Evolutionary conservation across 2,888 invertebrate genomes (phyloP).

Genomic region (Dysmachus trigonus): DNA sequence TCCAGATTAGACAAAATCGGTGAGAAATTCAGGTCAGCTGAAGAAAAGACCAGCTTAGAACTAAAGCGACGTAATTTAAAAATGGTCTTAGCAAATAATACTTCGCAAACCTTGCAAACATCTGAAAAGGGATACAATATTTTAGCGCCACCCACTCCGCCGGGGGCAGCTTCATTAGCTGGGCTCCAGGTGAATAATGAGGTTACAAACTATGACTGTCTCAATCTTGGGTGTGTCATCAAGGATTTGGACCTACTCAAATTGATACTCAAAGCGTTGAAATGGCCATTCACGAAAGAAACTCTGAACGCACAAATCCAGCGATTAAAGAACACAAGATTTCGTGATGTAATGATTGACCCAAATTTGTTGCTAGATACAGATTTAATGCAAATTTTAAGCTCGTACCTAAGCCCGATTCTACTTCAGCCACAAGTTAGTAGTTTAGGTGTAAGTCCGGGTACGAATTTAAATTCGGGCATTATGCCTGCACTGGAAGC

Average conservation of each 20-base stretch:
- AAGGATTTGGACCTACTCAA: slow-evolving; percentile 61
- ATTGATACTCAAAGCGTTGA: slow-evolving; percentile 62
- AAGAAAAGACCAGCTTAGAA: slow-evolving; percentile 41
- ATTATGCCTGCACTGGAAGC: slow-evolving; percentile 57
- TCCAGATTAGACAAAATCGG: background rate
- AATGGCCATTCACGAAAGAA: slow-evolving; percentile 59
- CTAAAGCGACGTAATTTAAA: slow-evolving; percentile 60
- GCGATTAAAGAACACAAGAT: slow-evolving; percentile 59
- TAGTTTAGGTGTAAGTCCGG: background rate
- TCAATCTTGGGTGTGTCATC: slow-evolving; percentile 61
- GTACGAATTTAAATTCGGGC: background rate
- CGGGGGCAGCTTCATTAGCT: background rate
- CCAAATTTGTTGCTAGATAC: slow-evolving; percentile 61
- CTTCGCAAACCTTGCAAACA: background rate
- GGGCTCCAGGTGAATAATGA: background rate
- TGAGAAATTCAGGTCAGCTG: background rate
- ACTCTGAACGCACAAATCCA: slow-evolving; percentile 59
- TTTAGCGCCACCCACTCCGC: background rate
- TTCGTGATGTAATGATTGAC: slow-evolving; percentile 61
- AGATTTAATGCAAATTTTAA: slow-evolving; percentile 61
- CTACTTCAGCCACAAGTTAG: slow-evolving; percentile 35
- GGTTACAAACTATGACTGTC: slow-evolving; percentile 53
- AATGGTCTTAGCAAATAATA: slow-evolving; percentile 55
- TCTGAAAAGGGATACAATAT: background rate
- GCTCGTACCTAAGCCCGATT: slow-evolving; percentile 56